Conservation (phyloP, 1,140 invertebrate species). For the Bombus soroeensis region DNA sequence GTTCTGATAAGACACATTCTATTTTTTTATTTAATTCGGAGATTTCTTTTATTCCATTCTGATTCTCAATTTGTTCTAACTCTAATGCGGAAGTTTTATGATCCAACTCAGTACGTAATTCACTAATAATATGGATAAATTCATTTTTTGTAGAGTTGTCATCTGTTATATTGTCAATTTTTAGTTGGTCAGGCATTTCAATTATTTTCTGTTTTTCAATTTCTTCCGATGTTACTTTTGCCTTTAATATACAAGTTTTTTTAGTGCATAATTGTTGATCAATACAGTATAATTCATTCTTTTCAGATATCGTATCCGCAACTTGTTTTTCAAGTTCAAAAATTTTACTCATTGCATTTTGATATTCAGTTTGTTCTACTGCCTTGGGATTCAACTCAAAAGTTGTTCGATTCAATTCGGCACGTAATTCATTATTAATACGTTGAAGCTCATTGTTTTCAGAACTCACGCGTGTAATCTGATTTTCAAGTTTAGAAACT, state of each 20-base stretch:
- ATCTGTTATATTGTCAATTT: slow-evolving; percentile 32
- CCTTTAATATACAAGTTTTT: slow-evolving; percentile 4
- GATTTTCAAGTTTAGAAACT: background rate
- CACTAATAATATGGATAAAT: background rate
- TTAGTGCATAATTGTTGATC: background rate
- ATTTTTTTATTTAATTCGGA: background rate
- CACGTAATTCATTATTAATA: slow-evolving; percentile 13
- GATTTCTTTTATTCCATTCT: background rate
- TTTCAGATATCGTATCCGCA: background rate
- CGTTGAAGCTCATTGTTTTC: slow-evolving; percentile 11
- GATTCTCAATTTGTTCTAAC: background rate
- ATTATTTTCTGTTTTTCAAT: background rate
- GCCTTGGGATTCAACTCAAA: background rate
- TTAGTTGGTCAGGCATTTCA: slow-evolving; percentile 11
- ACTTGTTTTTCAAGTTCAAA: slow-evolving; percentile 35
- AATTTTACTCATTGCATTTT: slow-evolving; percentile 1
- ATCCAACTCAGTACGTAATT: background rate
- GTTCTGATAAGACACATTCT: background rate
- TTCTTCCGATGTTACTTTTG: slow-evolving; percentile 5
- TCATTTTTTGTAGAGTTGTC: background rate
- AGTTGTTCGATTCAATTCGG: background rate
- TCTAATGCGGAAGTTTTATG: background rate
- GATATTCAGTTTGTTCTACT: background rate
- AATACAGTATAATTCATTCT: slow-evolving; percentile 15
- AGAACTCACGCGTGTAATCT: background rate